Evolutionary conservation across 2,113 vertebrate genomes (phyloP), one percentile per base, ranked within the genome.

Genomic region (Callocephalon fimbriatum): DNA sequence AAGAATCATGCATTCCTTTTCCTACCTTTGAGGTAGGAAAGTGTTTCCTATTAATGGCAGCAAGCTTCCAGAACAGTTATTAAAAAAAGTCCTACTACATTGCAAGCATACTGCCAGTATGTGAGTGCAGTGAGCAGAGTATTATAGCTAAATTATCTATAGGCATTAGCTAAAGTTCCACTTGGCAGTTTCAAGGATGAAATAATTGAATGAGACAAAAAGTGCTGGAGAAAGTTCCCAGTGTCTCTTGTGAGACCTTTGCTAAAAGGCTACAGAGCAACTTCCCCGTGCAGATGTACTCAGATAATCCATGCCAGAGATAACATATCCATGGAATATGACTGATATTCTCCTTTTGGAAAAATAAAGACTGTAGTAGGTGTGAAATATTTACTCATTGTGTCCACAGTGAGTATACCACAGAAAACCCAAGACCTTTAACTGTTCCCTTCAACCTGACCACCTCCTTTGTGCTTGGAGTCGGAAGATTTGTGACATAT

Each of bases 271-370:
- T 62, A 16, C 29, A 58, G 70, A 90, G 19, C 19, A 67, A 29
- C 14, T 5, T 63, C 14, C 13, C 7, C 10, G 35, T 32, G 11
- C 27, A 61, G 62, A 66, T 70, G 29, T 20, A 53, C 6, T 88
- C 12, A 48, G 27, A 67, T 40, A 58, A 56, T 75, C 31, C 0
- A 0, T 50, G 53, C 11, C 45, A 54, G 68, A 45, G 42, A 70
- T 29, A 80, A 35, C 0, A 0, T 80, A 54, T 47, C n/a, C 38
- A 37, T 0, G 0, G 32, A 31, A 65, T 35, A 51, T 65, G 48
- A 63, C 16, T 67, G 62, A 67, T 35, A 62, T 7, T 63, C 15
- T 47, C 2, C 4, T 80, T 83, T 62, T 56, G 45, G 22, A 77
- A 48, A 77, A 53, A 9, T 15, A n/a, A 61, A 92, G 42, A 82